Evolutionary conservation across 2,888 invertebrate genomes (phyloP).

Genomic region (Eupithecia subumbrata): DNA sequence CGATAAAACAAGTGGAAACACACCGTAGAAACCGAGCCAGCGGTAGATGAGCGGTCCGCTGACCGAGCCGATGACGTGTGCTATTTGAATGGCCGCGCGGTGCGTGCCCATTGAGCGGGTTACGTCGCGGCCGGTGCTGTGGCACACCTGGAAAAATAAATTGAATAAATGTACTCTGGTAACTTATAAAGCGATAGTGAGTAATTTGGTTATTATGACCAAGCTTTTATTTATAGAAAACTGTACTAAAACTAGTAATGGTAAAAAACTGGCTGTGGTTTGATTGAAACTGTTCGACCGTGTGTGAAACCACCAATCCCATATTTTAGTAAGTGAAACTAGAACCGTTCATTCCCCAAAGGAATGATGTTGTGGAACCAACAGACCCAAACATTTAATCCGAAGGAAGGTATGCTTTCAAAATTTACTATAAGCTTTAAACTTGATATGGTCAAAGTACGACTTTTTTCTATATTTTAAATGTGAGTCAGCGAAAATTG

Average conservation of each 20-base stretch:
- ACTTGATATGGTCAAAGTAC: too few relatives aligned
- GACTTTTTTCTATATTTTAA: too few relatives aligned
- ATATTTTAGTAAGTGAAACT: too few relatives aligned
- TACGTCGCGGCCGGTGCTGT: slow-evolving; percentile 74
- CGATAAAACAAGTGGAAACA: slow-evolving; percentile 85
- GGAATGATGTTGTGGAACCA: too few relatives aligned
- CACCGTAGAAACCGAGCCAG: slow-evolving; percentile 88
- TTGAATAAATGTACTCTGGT: background rate
- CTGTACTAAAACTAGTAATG: background rate
- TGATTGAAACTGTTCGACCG: too few relatives aligned
- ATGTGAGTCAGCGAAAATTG: too few relatives aligned
- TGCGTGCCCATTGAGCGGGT: slow-evolving; percentile 86
- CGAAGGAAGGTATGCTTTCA: too few relatives aligned
- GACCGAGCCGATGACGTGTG: slow-evolving; percentile 85
- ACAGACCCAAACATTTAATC: too few relatives aligned
- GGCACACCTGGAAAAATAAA: slow-evolving; percentile 68
- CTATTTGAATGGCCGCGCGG: slow-evolving; percentile 77
- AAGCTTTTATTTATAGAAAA: background rate
- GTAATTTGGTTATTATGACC: background rate
- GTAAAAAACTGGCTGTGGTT: background rate
- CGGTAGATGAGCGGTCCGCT: slow-evolving; percentile 90
- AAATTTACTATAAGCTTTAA: too few relatives aligned
- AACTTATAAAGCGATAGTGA: background rate
- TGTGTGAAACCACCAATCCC: too few relatives aligned
- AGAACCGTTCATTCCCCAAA: too few relatives aligned